Base-by-base conservation (phyloP, 2,113 vertebrate genomes). In the Melanerpes aurifrons region DNA sequence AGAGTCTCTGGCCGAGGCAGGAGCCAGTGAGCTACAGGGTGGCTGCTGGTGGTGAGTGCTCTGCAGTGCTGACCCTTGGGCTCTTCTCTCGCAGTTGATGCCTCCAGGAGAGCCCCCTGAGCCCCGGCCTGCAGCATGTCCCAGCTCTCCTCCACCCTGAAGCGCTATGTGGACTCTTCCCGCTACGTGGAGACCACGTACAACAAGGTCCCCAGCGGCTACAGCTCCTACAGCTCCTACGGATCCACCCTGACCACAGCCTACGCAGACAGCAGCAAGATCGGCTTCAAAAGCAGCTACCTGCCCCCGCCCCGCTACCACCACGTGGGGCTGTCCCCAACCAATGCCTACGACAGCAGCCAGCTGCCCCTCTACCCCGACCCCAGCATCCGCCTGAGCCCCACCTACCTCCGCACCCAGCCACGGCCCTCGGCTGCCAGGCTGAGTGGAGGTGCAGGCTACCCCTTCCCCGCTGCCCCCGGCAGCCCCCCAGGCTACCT, bases 141-240 rank as follows among this genome's bases (percentile, higher is more conserved):
- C 96, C 99, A 99, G 87, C 98, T 99, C 85, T 99, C 99, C 96
- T 99, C 99, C 95, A 98, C 98, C 47, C 98, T 99, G 97, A 99
- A 99, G 98, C 98, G 98, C 56, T 99, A 98, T 35, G 93, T 97
- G 5, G 98, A 98, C 61, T 94, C 97, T 0, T 92, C 97, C 87
- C 98, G 98, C 97, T 99, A 99, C 43, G 75, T 96, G 2, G 98
- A 98, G 84, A 76, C 75, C 82, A 92, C 97, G 89, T 98, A 97
- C 59, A 97, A 98, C 97, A 99, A 98, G 94, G 97, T 25, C n/a
- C 73, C 96, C 59, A 4, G 98, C 21, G 97, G 98, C 97, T 99
- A 99, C 97, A 98, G 97, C 97, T 98, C 98, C 93, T 99, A 99
- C 93, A 93, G 95, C 91, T 98, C 98, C 95, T 98, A 98, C 2